Evolutionary conservation across 2,113 vertebrate genomes (phyloP).

Genomic region (Naja naja): DNA sequence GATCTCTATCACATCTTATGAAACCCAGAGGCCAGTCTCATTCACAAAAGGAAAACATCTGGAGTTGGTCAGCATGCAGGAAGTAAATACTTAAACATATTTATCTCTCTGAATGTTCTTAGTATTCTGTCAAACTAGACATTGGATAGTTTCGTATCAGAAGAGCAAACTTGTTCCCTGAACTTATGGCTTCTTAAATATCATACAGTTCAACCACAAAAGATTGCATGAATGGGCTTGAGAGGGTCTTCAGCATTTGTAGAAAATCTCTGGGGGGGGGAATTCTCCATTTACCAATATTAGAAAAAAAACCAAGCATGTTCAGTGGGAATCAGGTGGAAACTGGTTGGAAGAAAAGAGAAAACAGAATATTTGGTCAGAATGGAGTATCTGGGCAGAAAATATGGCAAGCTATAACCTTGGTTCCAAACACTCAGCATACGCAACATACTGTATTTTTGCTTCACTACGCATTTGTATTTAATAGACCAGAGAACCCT

Average conservation of each 20-base stretch:
- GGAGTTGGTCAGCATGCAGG: not conserved
- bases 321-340: not conserved
- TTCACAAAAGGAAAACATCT: not conserved
- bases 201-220: not conserved
- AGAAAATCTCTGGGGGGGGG: not conserved
- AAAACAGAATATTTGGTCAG: not conserved
- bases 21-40: not conserved
- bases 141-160: not conserved
- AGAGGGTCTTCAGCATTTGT: not conserved
- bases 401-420: not conserved
- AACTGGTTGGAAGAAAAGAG: not conserved
- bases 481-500: not conserved
- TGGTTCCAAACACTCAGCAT: too few relatives aligned
- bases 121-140: not conserved
- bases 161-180: not conserved
- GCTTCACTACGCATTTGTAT: not conserved
- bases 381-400: not conserved
- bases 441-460: not conserved
- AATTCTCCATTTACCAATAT: not conserved
- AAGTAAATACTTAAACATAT: not conserved
- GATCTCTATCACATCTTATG: not conserved
- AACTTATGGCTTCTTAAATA: not conserved
- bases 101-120: not conserved
- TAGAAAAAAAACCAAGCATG: not conserved
- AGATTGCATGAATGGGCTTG: not conserved